Percentiles rank a stretch among this genome's conserved stretches.
Conservation (phyloP, 1,140 invertebrate species). For the Lerema accius region DNA sequence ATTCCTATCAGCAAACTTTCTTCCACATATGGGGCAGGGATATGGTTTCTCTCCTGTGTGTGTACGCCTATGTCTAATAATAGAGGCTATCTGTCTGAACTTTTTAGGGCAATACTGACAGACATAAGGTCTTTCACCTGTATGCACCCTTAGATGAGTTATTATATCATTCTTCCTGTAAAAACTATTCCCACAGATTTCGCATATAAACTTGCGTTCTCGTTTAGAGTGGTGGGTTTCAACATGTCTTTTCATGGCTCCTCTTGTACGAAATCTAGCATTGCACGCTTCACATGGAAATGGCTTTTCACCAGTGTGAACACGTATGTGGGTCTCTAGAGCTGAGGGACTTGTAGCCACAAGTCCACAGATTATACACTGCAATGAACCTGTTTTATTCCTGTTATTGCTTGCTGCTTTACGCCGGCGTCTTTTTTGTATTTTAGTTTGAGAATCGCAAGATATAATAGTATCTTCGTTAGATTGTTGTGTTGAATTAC, state of each 20-base stretch:
- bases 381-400: constrained; percentile 47
- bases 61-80: constrained; percentile 65
- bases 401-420: constrained; percentile 7
- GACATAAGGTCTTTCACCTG: constrained; percentile 75
- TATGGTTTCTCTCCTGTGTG: constrained; percentile 73
- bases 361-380: constrained; percentile 61
- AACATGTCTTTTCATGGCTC: constrained; percentile 80
- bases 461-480: constrained; percentile 6
- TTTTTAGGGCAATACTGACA: constrained; percentile 83
- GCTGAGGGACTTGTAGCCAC: constrained; percentile 64
- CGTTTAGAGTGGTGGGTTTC: constrained; percentile 73
- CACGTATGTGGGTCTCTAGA: constrained; percentile 90
- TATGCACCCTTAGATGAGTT: constrained; percentile 70
- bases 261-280: constrained; percentile 77
- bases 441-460: neutral
- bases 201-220: constrained; percentile 72
- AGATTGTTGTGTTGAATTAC: constrained; percentile 14
- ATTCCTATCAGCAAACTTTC: constrained; percentile 66
- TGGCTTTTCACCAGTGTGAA: constrained; percentile 90
- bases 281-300: constrained; percentile 89
- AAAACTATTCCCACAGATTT: constrained; percentile 75
- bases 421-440: neutral
- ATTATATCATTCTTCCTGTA: constrained; percentile 74
- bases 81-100: constrained; percentile 64
- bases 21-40: constrained; percentile 69